A percentile compares a stretch with the other conserved stretches of the same genome.
phyloP scores from a whole-genome alignment of 2,888 invertebrate species.

The Chorisops tibialis region DNA sequence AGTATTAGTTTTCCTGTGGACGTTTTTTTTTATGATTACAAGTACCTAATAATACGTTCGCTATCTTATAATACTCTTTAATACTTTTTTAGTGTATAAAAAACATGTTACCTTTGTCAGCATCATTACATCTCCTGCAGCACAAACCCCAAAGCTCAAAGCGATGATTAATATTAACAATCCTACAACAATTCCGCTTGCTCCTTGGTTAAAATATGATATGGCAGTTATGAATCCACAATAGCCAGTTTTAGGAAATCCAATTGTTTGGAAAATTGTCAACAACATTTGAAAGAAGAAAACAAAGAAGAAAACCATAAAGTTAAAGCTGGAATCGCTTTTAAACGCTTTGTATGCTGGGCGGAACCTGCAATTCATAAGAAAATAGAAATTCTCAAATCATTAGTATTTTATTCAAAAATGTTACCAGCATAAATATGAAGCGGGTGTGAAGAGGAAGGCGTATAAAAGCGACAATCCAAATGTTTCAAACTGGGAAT shows the following conservation, averaged over 20 bases:
- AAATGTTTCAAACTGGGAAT: constrained; percentile 66
- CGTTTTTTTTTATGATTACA: no score
- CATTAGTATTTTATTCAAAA: background rate
- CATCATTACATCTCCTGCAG: constrained; percentile 74
- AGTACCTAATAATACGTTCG: no score
- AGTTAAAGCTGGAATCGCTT: constrained; percentile 98
- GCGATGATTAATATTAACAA: constrained; percentile 76
- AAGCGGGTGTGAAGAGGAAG: constrained; percentile 89
- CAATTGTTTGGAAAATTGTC: constrained; percentile 83
- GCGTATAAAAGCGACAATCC: constrained; percentile 87
- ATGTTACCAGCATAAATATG: constrained; percentile 88
- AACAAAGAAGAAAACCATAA: constrained; percentile 99
- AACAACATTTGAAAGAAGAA: constrained; percentile 94
- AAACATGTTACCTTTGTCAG: constrained; percentile 71
- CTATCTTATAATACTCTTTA: constrained; percentile 20
- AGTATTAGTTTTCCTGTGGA: no score
- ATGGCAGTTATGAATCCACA: constrained; percentile 82
- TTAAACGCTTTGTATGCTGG: constrained; percentile 99
- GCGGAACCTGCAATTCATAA: constrained; percentile 61
- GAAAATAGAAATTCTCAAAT: background rate
- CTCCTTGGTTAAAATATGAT: constrained; percentile 57
- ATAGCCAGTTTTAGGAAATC: constrained; percentile 78
- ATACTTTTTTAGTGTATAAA: background rate
- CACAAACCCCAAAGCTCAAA: constrained; percentile 71
- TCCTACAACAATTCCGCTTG: constrained; percentile 66